A percentile compares a stretch with the other conserved stretches of the same genome.
phyloP scores from a whole-genome alignment of 1,140 invertebrate genomes.

The Drosophila kepulauana region DNA sequence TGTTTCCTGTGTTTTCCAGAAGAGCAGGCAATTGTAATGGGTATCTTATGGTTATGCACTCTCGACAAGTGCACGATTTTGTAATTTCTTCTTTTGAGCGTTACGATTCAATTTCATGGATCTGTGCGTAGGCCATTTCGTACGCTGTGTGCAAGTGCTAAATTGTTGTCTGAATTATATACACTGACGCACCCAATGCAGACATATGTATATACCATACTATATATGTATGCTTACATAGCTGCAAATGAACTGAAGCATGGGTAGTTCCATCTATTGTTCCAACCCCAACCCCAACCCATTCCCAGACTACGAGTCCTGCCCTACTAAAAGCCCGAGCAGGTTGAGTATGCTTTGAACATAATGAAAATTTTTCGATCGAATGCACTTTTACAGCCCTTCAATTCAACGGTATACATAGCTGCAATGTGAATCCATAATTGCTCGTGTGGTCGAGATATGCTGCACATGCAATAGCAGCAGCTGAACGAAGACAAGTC shows the following conservation, averaged over 20 bases:
- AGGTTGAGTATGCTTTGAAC: slow-evolving; percentile 49
- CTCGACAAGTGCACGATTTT: neutral
- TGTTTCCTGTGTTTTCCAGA: too few relatives aligned
- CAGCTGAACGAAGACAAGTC: slow-evolving; percentile 18
- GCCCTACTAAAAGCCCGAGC: neutral
- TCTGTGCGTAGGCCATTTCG: slow-evolving; percentile 70
- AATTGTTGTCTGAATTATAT: slow-evolving; percentile 76
- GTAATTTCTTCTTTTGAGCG: slow-evolving; percentile 18
- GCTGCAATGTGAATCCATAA: slow-evolving; percentile 61
- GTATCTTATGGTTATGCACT: too few relatives aligned
- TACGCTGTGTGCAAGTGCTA: slow-evolving; percentile 74
- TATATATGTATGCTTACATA: too few relatives aligned
- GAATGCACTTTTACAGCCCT: slow-evolving; percentile 69
- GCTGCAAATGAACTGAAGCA: slow-evolving; percentile 74
- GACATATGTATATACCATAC: too few relatives aligned
- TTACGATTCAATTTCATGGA: slow-evolving; percentile 76
- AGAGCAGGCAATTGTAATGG: too few relatives aligned
- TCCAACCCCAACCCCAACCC: neutral
- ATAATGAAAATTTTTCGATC: slow-evolving; percentile 83
- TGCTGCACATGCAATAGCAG: slow-evolving; percentile 56
- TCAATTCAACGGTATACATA: slow-evolving; percentile 37
- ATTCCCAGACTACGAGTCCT: neutral
- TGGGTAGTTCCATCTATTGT: slow-evolving; percentile 61
- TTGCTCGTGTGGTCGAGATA: slow-evolving; percentile 62
- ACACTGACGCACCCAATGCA: slow-evolving; percentile 23